Percentiles rank a stretch among this genome's conserved stretches.
These are phyloP conservation scores for Ceyx melanurus DNA, from an alignment of 2,113 vertebrate genomes.

Conservation along the genomic window DNA sequence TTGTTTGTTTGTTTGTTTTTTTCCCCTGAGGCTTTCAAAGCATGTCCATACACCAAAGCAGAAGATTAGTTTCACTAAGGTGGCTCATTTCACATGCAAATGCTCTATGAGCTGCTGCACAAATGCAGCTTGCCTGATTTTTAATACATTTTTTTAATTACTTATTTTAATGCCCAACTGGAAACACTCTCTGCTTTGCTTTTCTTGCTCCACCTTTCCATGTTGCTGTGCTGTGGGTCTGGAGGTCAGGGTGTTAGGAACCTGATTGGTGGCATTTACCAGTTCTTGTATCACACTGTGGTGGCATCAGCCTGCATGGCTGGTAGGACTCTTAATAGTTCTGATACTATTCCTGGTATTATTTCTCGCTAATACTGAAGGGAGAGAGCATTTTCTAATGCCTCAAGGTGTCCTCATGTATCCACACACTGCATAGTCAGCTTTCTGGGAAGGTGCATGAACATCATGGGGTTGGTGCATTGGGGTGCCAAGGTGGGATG, in stretches of 20 bases:
- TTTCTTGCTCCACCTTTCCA: not conserved
- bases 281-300: rapidly evolving
- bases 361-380: not conserved
- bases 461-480: rapidly evolving
- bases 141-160: not conserved
- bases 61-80: not conserved
- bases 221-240: rapidly evolving
- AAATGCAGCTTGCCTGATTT: not conserved
- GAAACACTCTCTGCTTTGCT: not conserved
- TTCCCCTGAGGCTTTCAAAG: not conserved
- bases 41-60: rapidly evolving
- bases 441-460: not conserved
- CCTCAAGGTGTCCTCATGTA: rapidly evolving
- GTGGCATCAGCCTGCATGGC: not conserved
- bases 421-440: rapidly evolving
- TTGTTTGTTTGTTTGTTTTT: not conserved
- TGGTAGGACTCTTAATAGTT: not conserved
- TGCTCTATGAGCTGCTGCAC: not conserved
- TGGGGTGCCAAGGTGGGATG: rapidly evolving
- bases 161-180: not conserved
- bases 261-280: not conserved
- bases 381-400: not conserved
- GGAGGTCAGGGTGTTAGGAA: not conserved
- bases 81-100: slow-evolving; percentile 18
- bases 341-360: not conserved